Evolutionary conservation across 2,113 vertebrate genomes (phyloP).

Genomic region (Actenoides hombroni): DNA sequence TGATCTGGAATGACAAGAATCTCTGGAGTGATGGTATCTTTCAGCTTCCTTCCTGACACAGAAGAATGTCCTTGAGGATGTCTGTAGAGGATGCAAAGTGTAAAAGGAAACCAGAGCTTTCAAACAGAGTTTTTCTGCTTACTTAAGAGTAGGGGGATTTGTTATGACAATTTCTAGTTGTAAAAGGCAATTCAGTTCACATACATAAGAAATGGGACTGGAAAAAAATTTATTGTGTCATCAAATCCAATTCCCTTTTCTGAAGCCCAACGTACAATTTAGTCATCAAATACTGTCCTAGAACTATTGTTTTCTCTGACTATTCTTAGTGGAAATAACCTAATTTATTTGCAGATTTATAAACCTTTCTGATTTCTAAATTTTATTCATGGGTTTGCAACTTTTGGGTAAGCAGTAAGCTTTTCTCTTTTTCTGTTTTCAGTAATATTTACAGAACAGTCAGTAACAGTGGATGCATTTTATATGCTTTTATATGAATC

Average conservation of each 20-base stretch:
- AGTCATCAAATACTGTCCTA: not conserved
- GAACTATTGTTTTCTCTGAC: not conserved
- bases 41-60: conserved; percentile 60
- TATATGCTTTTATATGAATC: not conserved
- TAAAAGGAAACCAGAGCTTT: conserved; percentile 69
- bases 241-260: not conserved
- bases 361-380: not conserved
- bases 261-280: not conserved
- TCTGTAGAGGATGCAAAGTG: conserved; percentile 65
- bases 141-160: conserved; percentile 67
- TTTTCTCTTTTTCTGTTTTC: not conserved
- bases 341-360: not conserved
- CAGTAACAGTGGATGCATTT: not conserved
- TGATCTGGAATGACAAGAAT: conserved; percentile 37
- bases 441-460: not conserved
- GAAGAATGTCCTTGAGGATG: conserved; percentile 58
- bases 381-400: not conserved
- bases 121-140: conserved; percentile 75
- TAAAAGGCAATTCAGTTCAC: conserved; percentile 68
- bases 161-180: conserved; percentile 69
- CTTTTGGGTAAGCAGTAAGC: not conserved
- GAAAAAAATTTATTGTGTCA: not conserved
- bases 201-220: not conserved
- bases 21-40: conserved; percentile 63
- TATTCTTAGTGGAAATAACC: not conserved